phyloP scores from a whole-genome alignment of 2,888 invertebrate genomes.

The Crocallis elinguaria region DNA sequence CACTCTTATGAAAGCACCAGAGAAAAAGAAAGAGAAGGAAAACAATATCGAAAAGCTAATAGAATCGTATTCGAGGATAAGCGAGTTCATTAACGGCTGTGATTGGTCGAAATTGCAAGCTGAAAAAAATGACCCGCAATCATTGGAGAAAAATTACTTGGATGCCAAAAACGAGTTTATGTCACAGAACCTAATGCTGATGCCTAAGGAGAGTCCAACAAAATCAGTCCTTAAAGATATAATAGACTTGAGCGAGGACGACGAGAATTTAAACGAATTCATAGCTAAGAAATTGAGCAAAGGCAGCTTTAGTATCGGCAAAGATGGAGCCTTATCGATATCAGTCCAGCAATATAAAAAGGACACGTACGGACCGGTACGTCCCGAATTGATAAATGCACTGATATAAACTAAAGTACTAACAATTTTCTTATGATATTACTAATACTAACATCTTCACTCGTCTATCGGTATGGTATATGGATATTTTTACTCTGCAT shows the following conservation, averaged over 20 bases:
- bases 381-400: conserved; percentile 45
- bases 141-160: conserved; percentile 74
- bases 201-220: conserved; percentile 68
- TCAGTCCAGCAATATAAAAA: conserved; percentile 64
- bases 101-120: conserved; percentile 73
- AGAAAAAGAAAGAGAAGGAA: conserved; percentile 57
- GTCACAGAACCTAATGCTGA: conserved; percentile 74
- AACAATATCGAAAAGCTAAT: conserved; percentile 69
- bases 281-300: conserved; percentile 67
- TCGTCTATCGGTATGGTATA: conserved; percentile 18
- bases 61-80: conserved; percentile 77
- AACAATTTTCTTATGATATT: conserved; percentile 44
- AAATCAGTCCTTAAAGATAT: conserved; percentile 70
- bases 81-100: conserved; percentile 79
- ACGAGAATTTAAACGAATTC: conserved; percentile 62
- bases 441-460: conserved; percentile 42
- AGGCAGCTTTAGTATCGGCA: conserved; percentile 71
- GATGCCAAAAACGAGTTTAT: conserved; percentile 81
- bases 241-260: conserved; percentile 74
- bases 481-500: neutral
- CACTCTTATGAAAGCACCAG: conserved; percentile 50
- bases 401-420: conserved; percentile 42
- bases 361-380: conserved; percentile 62
- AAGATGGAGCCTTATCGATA: conserved; percentile 76
- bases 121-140: conserved; percentile 66